phyloP scores from a whole-genome alignment of 2,797 vertebrate species.

The Hemibagrus guttatus region DNA sequence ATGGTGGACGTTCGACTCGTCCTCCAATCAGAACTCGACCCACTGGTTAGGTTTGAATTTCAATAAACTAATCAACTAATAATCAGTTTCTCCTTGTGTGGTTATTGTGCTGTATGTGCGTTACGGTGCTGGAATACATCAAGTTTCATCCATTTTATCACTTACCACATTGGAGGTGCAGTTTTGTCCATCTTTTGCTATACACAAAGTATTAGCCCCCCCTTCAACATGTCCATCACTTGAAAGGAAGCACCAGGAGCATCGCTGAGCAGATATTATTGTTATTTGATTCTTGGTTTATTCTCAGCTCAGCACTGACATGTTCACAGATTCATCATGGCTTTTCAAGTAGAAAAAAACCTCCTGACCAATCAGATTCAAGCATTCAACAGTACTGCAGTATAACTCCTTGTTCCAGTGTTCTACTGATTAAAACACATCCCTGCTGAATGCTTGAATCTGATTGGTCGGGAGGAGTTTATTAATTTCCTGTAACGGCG shows the following conservation, averaged over 20 bases:
- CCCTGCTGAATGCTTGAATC: background rate
- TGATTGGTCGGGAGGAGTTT: background rate
- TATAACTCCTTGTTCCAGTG: too few relatives aligned
- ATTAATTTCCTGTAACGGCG: background rate
- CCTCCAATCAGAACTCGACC: background rate
- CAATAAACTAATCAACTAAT: background rate
- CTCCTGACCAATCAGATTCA: too few relatives aligned
- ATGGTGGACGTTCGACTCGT: background rate
- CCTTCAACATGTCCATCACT: background rate
- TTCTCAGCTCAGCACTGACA: background rate
- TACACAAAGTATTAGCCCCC: background rate
- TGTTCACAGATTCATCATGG: background rate
- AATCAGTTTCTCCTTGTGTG: background rate
- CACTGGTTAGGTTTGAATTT: background rate
- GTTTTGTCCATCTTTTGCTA: background rate
- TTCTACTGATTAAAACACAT: background rate
- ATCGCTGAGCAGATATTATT: background rate
- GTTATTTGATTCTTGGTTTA: background rate
- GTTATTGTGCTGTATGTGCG: background rate
- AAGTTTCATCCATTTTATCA: background rate
- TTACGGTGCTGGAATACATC: background rate
- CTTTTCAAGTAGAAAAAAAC: background rate
- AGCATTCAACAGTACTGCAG: too few relatives aligned
- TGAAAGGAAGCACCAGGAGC: background rate
- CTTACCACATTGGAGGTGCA: background rate